Percentiles rank a stretch among this genome's conserved stretches.
These are phyloP conservation scores for Osmerus eperlanus DNA, from an alignment of 2,113 vertebrate species.

Conservation along the genomic window DNA sequence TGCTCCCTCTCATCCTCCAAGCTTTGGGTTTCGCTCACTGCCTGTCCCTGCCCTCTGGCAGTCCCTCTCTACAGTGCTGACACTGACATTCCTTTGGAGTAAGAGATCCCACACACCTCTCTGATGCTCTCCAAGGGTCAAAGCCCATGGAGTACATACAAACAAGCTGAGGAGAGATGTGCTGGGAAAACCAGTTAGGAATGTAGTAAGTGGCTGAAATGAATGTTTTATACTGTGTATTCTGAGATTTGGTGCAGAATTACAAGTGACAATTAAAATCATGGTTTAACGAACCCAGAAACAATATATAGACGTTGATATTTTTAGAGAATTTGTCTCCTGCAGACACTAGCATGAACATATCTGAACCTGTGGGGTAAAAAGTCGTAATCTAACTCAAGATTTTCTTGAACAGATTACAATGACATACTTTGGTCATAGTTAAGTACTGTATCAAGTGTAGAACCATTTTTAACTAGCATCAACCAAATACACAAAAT, in stretches of 20 bases:
- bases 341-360: not conserved
- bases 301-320: not conserved
- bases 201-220: not conserved
- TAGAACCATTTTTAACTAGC: not conserved
- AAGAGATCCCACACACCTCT: constrained; percentile 27
- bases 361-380: not conserved
- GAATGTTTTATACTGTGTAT: not conserved
- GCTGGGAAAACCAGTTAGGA: not conserved
- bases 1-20: constrained; percentile 53
- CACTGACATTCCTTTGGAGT: constrained; percentile 39
- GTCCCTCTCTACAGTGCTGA: constrained; percentile 33
- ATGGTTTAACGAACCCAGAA: not conserved
- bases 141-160: not conserved
- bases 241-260: not conserved
- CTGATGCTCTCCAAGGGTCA: not conserved
- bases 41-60: constrained; percentile 48
- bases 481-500: not conserved
- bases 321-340: not conserved
- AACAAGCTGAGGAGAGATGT: not conserved
- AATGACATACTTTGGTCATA: not conserved
- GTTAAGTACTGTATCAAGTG: not conserved
- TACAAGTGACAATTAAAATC: not conserved
- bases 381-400: not conserved
- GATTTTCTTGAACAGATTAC: not conserved
- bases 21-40: constrained; percentile 47